Evolutionary conservation across 2,113 vertebrate species (phyloP).

Genomic region (Eulacestoma nigropectus): DNA sequence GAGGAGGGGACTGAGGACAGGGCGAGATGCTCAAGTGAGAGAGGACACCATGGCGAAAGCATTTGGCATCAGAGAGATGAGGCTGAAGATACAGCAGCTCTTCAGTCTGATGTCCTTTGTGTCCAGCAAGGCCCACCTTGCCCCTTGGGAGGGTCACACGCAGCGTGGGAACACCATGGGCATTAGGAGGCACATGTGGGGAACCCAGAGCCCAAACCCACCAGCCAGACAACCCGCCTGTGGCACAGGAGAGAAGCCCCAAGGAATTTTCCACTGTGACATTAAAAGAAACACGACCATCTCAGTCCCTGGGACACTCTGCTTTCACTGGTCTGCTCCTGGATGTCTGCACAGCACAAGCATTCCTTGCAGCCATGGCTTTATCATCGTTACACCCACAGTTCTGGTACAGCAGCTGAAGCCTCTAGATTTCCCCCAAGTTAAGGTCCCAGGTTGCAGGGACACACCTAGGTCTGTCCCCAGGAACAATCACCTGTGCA

Average conservation of each 20-base stretch:
- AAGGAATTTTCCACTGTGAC: background rate
- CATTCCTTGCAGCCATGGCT: background rate
- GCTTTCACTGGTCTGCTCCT: background rate
- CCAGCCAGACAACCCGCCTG: background rate
- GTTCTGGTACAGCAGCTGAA: background rate
- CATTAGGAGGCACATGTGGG: accelerated
- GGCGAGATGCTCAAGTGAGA: background rate
- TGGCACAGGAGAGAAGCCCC: background rate
- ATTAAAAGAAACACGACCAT: background rate
- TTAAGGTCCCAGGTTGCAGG: background rate
- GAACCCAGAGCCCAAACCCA: background rate
- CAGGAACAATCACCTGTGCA: accelerated
- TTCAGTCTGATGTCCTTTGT: background rate
- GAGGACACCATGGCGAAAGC: background rate
- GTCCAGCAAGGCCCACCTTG: background rate
- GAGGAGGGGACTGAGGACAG: background rate
- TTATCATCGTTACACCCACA: background rate
- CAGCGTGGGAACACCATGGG: accelerated
- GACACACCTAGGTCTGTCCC: background rate
- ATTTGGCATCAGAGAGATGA: background rate
- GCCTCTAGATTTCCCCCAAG: background rate
- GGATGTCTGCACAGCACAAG: background rate
- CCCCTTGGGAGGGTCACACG: accelerated
- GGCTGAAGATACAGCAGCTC: background rate
- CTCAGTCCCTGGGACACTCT: accelerated